Base-by-base conservation (phyloP, 1,140 invertebrate genomes). In the Tetragnatha versicolor region DNA sequence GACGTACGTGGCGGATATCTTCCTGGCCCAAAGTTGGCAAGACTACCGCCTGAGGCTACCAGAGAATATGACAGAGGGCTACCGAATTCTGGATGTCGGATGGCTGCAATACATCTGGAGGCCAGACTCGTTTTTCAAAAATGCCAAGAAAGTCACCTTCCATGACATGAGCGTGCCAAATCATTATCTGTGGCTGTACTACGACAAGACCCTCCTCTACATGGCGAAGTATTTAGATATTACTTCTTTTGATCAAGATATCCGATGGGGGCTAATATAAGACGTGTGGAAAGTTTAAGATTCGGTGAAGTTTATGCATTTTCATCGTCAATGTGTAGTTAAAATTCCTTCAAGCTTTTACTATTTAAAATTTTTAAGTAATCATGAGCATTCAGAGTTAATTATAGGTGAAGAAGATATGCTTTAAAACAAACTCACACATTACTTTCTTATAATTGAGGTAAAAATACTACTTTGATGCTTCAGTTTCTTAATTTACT, bases 1-100 rank as follows among this genome's bases (percentile, higher is more conserved):
- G 94, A 95, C 94, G 9, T 96, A 95, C 85, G 93, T 94, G 79
- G 93, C 93, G n/a, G 94, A 96, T 85, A 94, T 96, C 86, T 96
- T 95, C 85, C 88, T 96, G 81, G 94, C 93, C 78, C 94, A 95
- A 89, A 94, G 92, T 83, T 96, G 94, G 94, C 88, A 93, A 35
- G 94, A 96, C 87, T 92, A 93, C 75, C 51, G 81, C 3, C 33
- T 82, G 3, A 55, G 79, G 20, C 65, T 83, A 45, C 82, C 82
- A 14, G 73, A 81, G 65, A 95, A 95, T 85, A 96, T 95, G 94
- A 94, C 93, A 75, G 93, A 94, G 84, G 93, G 95, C 82, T 96
- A 96, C 85, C 88, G 94, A 75, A 73, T 83, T 37, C 51, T 82
- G 0, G 77, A 82, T 17, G 58, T 83, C 14, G 79, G 65, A 42